These are phyloP conservation scores for Cordilura impudica DNA, from an alignment of 2,888 invertebrate species.

Conservation along the genomic window DNA sequence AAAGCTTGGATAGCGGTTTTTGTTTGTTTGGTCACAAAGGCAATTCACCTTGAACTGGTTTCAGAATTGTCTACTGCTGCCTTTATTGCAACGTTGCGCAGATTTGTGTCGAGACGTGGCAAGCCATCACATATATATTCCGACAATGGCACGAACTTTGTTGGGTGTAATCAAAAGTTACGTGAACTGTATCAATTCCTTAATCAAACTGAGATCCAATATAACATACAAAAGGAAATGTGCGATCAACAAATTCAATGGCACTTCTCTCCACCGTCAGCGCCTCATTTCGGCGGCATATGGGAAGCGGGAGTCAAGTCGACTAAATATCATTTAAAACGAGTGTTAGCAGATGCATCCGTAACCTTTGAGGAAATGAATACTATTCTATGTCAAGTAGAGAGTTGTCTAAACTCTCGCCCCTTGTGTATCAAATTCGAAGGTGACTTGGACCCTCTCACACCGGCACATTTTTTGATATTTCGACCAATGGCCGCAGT, in stretches of 20 bases:
- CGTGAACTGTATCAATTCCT: constrained; percentile 36
- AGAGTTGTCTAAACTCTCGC: constrained; percentile 38
- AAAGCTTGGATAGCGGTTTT: constrained; percentile 67
- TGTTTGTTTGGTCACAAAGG: constrained; percentile 67
- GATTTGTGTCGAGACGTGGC: constrained; percentile 65
- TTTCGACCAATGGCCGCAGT: constrained; percentile 22
- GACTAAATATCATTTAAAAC: constrained; percentile 36
- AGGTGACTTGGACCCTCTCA: constrained; percentile 37
- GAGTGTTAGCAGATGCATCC: constrained; percentile 25
- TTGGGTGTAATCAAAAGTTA: constrained; percentile 49
- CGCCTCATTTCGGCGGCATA: constrained; percentile 45
- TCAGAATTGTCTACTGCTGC: constrained; percentile 64
- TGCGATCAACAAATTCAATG: constrained; percentile 24
- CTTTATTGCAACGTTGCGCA: constrained; percentile 65
- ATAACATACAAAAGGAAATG: constrained; percentile 15
- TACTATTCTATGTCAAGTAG: constrained; percentile 46
- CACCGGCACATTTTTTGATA: constrained; percentile 42
- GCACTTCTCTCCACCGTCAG: constrained; percentile 28
- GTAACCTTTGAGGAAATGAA: constrained; percentile 44
- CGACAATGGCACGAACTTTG: constrained; percentile 58
- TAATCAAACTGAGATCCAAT: neutral
- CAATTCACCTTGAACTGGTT: constrained; percentile 66
- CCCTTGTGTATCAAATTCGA: constrained; percentile 34
- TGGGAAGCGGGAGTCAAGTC: constrained; percentile 46
- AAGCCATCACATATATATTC: constrained; percentile 46